These are phyloP conservation scores for Zeus faber DNA, from an alignment of 2,113 vertebrate species.

Conservation along the genomic window DNA sequence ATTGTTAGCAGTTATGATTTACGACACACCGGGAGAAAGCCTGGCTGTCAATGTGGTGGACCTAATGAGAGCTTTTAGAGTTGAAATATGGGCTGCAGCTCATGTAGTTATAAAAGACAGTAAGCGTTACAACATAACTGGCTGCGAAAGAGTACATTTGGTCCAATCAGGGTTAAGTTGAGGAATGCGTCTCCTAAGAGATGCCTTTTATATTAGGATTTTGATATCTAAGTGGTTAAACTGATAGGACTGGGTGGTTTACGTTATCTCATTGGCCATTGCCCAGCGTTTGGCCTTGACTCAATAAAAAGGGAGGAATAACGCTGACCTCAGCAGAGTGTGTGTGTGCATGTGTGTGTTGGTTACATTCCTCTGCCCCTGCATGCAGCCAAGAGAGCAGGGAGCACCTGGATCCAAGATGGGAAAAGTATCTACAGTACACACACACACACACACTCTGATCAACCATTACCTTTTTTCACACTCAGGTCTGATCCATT, in stretches of 20 bases:
- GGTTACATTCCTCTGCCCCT: conserved; percentile 18
- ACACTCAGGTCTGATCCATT: conserved; percentile 50
- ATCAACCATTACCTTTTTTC: conserved; percentile 52
- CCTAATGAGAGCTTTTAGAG: conserved; percentile 13
- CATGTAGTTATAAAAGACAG: conserved; percentile 13
- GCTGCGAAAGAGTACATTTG: background rate
- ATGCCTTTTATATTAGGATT: background rate
- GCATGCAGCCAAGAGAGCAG: conserved; percentile 42
- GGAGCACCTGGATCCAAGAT: conserved; percentile 33
- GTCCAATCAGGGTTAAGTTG: background rate
- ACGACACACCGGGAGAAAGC: no score
- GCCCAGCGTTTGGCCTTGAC: conserved; percentile 13
- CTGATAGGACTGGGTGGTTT: background rate
- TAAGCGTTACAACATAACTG: no score
- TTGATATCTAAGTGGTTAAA: background rate
- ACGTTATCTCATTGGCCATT: conserved; percentile 12
- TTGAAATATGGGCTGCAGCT: conserved; percentile 1
- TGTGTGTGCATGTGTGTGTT: background rate
- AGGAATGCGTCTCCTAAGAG: background rate
- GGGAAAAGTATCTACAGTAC: conserved; percentile 8
- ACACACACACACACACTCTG: background rate
- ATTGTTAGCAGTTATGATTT: conserved; percentile 38
- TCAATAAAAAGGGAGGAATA: conserved; percentile 21
- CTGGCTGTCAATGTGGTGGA: background rate
- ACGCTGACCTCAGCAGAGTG: conserved; percentile 20